Conservation (phyloP, 2,888 invertebrate genomes). For the Drosophila mulleri region DNA sequence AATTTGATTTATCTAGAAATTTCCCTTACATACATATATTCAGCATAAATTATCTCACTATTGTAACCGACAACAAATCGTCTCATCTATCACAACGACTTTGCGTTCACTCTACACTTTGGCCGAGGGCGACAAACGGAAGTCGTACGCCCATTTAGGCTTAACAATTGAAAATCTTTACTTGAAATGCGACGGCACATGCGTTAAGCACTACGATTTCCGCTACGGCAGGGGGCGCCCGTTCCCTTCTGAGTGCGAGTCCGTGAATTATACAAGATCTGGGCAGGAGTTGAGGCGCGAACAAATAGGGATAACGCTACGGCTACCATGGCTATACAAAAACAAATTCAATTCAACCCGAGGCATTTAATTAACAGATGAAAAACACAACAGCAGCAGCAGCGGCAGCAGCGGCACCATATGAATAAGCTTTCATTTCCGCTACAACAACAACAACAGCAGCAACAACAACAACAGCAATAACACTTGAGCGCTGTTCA, state of each 20-base stretch:
- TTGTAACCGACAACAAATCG: background rate
- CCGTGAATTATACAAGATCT: slow-evolving; percentile 57
- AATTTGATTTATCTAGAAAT: background rate
- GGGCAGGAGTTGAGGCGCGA: slow-evolving; percentile 11
- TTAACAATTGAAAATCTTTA: slow-evolving; percentile 52
- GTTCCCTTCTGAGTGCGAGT: background rate
- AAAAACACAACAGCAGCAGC: background rate
- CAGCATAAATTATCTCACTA: background rate
- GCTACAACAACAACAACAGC: slow-evolving; percentile 42
- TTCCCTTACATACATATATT: no score
- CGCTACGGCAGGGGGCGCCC: slow-evolving; percentile 19
- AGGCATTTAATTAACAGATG: slow-evolving; percentile 75
- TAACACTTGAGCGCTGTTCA: slow-evolving; percentile 51
- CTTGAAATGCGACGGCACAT: slow-evolving; percentile 50
- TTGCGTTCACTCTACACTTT: background rate
- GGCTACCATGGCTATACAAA: background rate
- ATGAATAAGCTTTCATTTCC: slow-evolving; percentile 77
- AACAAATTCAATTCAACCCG: slow-evolving; percentile 18
- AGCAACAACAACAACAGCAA: slow-evolving; percentile 33
- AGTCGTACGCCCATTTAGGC: slow-evolving; percentile 52
- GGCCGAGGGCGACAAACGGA: slow-evolving; percentile 51
- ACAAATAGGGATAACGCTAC: slow-evolving; percentile 45
- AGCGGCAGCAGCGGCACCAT: slow-evolving; percentile 38
- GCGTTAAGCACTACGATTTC: slow-evolving; percentile 37
- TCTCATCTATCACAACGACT: background rate